phyloP scores from a whole-genome alignment of 2,888 invertebrate genomes.

The Lymantria dispar region DNA sequence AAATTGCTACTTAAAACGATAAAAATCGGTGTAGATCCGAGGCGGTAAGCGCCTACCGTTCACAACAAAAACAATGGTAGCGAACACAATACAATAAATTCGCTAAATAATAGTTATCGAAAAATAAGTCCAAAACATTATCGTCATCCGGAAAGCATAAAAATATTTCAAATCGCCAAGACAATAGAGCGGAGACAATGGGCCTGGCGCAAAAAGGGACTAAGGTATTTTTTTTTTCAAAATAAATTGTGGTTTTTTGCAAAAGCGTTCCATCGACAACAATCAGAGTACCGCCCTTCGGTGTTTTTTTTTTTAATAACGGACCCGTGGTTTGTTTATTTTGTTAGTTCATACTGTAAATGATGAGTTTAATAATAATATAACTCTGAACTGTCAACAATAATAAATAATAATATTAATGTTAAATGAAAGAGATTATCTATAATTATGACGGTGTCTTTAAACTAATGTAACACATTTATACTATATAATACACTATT shows the following conservation, averaged over 20 bases:
- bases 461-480: background rate
- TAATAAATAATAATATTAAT: constrained; percentile 9
- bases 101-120: constrained; percentile 79
- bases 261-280: constrained; percentile 65
- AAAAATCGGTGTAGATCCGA: constrained; percentile 38
- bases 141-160: constrained; percentile 79
- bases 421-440: background rate
- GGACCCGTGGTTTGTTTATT: constrained; percentile 72
- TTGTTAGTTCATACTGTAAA: constrained; percentile 60
- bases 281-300: constrained; percentile 69
- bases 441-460: background rate
- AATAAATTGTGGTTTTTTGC: constrained; percentile 70
- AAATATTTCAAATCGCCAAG: constrained; percentile 78
- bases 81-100: constrained; percentile 64
- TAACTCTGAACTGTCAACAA: constrained; percentile 22
- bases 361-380: constrained; percentile 52
- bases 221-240: constrained; percentile 50
- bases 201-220: constrained; percentile 70
- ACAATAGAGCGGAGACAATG: constrained; percentile 79
- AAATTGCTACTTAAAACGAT: constrained; percentile 58
- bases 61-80: constrained; percentile 45
- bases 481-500: background rate
- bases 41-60: constrained; percentile 25
- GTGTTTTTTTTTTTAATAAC: constrained; percentile 66
- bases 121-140: constrained; percentile 77